Evolutionary conservation across 2,113 vertebrate species (phyloP).

Genomic region (Melanerpes formicivorus): DNA sequence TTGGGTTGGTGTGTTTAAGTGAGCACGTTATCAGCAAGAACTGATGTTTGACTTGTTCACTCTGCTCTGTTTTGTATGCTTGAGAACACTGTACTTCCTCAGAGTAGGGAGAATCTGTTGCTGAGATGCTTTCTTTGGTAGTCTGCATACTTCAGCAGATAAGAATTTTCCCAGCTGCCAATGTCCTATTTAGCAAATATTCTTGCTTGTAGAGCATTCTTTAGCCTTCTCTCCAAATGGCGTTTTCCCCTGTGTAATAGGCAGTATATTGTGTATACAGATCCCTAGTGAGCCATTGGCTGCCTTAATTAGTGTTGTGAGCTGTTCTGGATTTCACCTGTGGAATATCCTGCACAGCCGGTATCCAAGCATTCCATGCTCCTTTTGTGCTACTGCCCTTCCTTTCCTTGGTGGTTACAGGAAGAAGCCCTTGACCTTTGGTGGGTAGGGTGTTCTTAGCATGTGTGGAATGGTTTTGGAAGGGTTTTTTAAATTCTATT

Average conservation of each 20-base stretch:
- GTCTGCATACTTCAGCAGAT: not conserved
- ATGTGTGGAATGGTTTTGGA: not conserved
- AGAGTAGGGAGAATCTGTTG: not conserved
- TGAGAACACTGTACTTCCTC: not conserved
- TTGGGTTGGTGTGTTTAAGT: not conserved
- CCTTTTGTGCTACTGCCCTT: not conserved
- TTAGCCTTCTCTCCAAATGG: not conserved
- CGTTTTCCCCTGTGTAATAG: not conserved
- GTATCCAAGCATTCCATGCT: not conserved
- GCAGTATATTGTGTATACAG: not conserved
- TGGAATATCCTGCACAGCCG: not conserved
- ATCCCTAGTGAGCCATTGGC: not conserved
- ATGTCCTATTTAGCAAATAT: not conserved
- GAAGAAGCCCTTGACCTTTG: slow-evolving; percentile 33
- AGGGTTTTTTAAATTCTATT: not conserved
- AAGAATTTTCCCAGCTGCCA: not conserved
- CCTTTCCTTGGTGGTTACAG: slow-evolving; percentile 5
- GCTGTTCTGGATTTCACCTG: not conserved
- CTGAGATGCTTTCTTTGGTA: not conserved
- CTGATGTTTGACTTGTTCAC: not conserved
- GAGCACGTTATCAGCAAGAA: not conserved
- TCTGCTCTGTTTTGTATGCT: not conserved
- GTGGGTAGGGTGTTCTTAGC: not conserved
- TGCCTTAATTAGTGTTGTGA: not conserved
- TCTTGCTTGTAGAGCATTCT: not conserved